Evolutionary conservation across 1,140 invertebrate species (phyloP).

Genomic region (Paraescarpia echinospica): DNA sequence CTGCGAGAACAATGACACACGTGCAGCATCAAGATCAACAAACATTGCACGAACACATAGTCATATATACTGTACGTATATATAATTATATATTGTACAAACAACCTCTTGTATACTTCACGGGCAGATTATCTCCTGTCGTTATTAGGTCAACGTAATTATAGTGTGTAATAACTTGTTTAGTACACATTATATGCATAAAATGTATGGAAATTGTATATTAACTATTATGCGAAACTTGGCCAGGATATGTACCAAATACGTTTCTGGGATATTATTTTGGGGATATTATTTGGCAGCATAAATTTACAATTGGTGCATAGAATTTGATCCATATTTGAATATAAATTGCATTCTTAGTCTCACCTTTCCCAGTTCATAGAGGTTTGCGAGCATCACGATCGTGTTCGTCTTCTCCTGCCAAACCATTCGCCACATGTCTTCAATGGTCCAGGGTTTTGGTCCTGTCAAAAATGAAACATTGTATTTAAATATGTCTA

Average conservation of each 20-base stretch:
- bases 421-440: constrained; percentile 36
- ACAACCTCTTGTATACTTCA: no score
- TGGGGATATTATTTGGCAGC: no score
- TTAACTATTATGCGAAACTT: background rate
- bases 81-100: no score
- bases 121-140: no score
- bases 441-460: no score
- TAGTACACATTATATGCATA: background rate
- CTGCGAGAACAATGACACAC: no score
- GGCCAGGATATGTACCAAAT: no score
- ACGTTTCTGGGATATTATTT: no score
- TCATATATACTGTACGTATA: no score
- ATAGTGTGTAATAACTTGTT: background rate
- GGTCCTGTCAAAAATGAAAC: constrained; percentile 17
- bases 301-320: background rate
- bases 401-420: constrained; percentile 28
- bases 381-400: constrained; percentile 29
- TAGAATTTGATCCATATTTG: background rate
- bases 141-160: no score
- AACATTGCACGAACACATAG: no score
- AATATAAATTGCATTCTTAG: background rate
- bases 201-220: background rate
- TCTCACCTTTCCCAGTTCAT: constrained; percentile 26
- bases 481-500: background rate
- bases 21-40: no score